Conservation (phyloP, 2,888 invertebrate genomes). For the Athalia rosae region DNA sequence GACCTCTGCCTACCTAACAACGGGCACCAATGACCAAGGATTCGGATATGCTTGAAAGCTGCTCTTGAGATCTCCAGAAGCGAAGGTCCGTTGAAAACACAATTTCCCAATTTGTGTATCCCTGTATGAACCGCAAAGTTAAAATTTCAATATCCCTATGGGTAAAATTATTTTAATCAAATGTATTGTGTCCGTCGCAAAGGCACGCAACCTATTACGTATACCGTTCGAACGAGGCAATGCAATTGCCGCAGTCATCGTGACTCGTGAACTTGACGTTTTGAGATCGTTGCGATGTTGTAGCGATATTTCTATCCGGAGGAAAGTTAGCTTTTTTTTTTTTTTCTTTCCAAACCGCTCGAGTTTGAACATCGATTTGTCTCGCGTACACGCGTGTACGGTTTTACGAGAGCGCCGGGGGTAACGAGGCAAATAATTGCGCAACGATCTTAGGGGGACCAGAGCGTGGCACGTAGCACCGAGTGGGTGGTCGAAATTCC, state of each 20-base stretch:
- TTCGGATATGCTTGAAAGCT: slow-evolving; percentile 9
- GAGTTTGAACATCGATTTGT: slow-evolving; percentile 35
- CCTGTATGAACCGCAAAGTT: too few relatives aligned
- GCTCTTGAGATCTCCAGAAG: slow-evolving; percentile 4
- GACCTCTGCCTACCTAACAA: neutral
- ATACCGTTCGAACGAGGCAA: neutral
- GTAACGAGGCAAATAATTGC: slow-evolving; percentile 17
- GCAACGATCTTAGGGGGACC: neutral
- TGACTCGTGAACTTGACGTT: slow-evolving; percentile 39
- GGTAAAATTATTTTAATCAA: too few relatives aligned
- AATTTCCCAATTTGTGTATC: too few relatives aligned
- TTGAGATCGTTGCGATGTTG: slow-evolving; percentile 3
- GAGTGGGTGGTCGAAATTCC: too few relatives aligned
- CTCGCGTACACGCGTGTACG: neutral
- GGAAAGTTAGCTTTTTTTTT: slow-evolving; percentile 37
- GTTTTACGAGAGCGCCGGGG: neutral
- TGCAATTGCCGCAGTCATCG: neutral
- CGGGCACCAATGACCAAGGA: slow-evolving; percentile 1
- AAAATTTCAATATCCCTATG: too few relatives aligned
- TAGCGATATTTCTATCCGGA: slow-evolving; percentile 5
- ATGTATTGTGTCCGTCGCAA: too few relatives aligned
- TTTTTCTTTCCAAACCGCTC: too few relatives aligned
- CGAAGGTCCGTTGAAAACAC: neutral
- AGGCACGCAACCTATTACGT: too few relatives aligned
- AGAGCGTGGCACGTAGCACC: too few relatives aligned